phyloP scores from a whole-genome alignment of 1,140 invertebrate genomes.

The Matsumurasca onukii region DNA sequence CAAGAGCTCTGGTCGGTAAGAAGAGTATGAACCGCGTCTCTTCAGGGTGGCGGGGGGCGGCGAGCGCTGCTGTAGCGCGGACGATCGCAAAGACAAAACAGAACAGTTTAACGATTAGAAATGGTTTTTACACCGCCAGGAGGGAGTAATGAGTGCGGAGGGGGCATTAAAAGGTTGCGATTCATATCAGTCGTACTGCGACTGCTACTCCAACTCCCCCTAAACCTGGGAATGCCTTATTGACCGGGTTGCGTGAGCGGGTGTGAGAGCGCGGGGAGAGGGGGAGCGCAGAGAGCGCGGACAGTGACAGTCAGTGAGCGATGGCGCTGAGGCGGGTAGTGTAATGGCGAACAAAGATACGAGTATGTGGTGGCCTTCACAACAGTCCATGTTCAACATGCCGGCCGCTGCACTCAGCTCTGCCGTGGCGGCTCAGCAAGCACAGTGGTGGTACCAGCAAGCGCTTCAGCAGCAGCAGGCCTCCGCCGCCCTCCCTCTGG shows the following conservation, averaged over 20 bases:
- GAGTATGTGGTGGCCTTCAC: slow-evolving; percentile 19
- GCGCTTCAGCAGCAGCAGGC: slow-evolving; percentile 13
- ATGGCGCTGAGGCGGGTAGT: background rate
- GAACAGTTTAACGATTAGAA: slow-evolving; percentile 28
- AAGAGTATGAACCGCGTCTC: too few species aligned
- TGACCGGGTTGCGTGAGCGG: slow-evolving; percentile 52
- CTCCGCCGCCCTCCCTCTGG: background rate
- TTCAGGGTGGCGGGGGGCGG: background rate
- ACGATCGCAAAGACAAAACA: slow-evolving; percentile 20
- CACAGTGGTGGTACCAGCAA: slow-evolving; percentile 23
- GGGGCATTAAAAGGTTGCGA: background rate
- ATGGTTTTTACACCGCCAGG: slow-evolving; percentile 6
- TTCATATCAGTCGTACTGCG: too few species aligned
- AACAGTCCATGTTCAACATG: slow-evolving; percentile 23
- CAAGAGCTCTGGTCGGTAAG: too few species aligned
- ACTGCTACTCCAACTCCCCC: too few species aligned
- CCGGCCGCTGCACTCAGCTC: slow-evolving; percentile 18
- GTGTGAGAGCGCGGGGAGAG: background rate
- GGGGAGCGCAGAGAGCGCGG: background rate
- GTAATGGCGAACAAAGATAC: slow-evolving; percentile 9
- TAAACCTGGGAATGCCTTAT: slow-evolving; percentile 49
- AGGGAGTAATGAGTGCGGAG: slow-evolving; percentile 19
- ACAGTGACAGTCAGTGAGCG: background rate
- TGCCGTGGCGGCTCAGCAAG: slow-evolving; percentile 19
- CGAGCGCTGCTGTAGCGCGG: slow-evolving; percentile 5